These are phyloP conservation scores for Cichlasoma orientale DNA, from an alignment of 2,797 vertebrate genomes.

Conservation along the genomic window DNA sequence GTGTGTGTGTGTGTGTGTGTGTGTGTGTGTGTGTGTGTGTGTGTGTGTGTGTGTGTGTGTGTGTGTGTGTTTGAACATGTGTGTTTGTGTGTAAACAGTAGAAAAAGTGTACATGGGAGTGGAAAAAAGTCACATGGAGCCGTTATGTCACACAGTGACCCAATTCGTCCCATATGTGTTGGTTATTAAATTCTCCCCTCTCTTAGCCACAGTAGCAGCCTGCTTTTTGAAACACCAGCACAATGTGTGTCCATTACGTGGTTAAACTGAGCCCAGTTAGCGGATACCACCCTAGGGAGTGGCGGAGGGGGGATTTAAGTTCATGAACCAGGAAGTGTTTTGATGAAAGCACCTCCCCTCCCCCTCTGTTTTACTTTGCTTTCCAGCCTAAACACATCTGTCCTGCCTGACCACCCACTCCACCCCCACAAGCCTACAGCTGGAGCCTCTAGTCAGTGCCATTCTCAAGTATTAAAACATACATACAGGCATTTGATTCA, in stretches of 20 bases:
- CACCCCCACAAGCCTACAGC: slow-evolving; percentile 37
- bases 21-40: slow-evolving; percentile 7
- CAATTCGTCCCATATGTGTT: slow-evolving; percentile 50
- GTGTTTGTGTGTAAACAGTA: slow-evolving; percentile 26
- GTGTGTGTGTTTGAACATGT: slow-evolving; percentile 30
- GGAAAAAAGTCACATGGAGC: slow-evolving; percentile 50
- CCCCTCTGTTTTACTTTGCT: slow-evolving; percentile 52
- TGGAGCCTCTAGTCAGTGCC: slow-evolving; percentile 33
- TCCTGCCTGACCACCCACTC: slow-evolving; percentile 46
- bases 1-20: slow-evolving; percentile 14
- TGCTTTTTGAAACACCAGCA: slow-evolving; percentile 31
- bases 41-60: slow-evolving; percentile 1
- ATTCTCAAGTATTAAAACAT: slow-evolving; percentile 2
- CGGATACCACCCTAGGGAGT: slow-evolving; percentile 61
- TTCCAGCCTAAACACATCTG: slow-evolving; percentile 79
- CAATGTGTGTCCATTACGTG: slow-evolving; percentile 44
- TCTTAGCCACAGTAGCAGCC: slow-evolving; percentile 17
- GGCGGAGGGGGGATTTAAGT: slow-evolving; percentile 49
- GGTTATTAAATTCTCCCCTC: slow-evolving; percentile 33
- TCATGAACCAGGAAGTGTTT: slow-evolving; percentile 73
- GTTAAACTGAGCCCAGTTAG: slow-evolving; percentile 44
- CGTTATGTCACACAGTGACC: slow-evolving; percentile 60
- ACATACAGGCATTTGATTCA: neutral
- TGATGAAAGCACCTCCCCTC: slow-evolving; percentile 55
- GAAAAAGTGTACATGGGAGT: slow-evolving; percentile 25